phyloP scores from a whole-genome alignment of 2,113 vertebrate genomes.

The Plectropomus leopardus region DNA sequence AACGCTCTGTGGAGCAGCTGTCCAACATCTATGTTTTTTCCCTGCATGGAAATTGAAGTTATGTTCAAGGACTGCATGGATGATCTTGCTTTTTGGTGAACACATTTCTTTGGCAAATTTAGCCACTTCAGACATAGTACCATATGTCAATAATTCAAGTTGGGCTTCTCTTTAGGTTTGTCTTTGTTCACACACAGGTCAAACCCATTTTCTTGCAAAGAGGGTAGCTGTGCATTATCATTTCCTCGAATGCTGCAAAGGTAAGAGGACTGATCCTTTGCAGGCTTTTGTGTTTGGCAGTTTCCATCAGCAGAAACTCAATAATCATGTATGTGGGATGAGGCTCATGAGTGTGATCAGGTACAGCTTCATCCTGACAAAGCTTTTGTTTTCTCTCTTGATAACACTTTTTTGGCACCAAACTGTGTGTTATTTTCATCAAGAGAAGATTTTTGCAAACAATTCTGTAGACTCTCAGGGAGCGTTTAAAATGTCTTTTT shows the following conservation, averaged over 20 bases:
- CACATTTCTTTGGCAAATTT: slow-evolving; percentile 25
- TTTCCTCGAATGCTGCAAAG: slow-evolving; percentile 3
- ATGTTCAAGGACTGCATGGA: slow-evolving; percentile 30
- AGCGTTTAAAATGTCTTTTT: slow-evolving; percentile 19
- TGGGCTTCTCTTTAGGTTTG: slow-evolving; percentile 16
- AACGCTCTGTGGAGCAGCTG: rapidly evolving
- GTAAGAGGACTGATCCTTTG: not conserved
- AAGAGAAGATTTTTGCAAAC: not conserved
- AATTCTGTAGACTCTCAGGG: slow-evolving; percentile 6
- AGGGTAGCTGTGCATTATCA: slow-evolving; percentile 15
- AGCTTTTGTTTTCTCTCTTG: slow-evolving; percentile 9
- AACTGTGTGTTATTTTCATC: not conserved
- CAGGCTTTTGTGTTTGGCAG: not conserved
- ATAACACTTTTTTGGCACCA: slow-evolving; percentile 42
- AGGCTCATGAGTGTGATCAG: not conserved
- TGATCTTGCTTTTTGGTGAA: not conserved
- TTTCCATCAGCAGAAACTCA: not conserved
- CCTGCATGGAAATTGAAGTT: slow-evolving; percentile 32
- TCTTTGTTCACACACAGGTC: slow-evolving; percentile 26
- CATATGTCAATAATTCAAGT: not conserved
- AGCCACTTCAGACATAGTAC: slow-evolving; percentile 4
- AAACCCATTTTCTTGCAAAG: slow-evolving; percentile 42
- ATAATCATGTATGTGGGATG: not conserved
- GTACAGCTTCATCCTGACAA: not conserved
- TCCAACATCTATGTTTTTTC: rapidly evolving